Percentiles rank a stretch among this genome's conserved stretches.
These are phyloP conservation scores for Phalacrocorax brasilianus DNA, from an alignment of 2,113 vertebrate species.

Conservation along the genomic window DNA sequence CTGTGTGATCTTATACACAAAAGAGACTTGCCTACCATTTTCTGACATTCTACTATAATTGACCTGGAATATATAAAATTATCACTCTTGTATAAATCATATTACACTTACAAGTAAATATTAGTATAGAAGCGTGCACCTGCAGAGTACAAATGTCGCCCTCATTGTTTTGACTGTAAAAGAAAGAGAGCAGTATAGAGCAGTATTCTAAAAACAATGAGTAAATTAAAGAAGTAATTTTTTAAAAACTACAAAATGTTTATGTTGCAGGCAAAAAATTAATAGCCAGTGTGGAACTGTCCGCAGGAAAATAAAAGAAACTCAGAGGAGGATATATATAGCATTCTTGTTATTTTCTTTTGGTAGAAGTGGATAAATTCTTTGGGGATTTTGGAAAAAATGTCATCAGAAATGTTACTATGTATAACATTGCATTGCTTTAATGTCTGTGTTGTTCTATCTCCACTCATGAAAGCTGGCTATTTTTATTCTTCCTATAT, in stretches of 20 bases:
- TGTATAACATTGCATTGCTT: neutral
- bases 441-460: neutral
- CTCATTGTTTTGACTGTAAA: neutral
- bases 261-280: neutral
- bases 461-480: neutral
- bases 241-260: neutral
- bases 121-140: neutral
- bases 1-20: neutral
- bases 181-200: neutral
- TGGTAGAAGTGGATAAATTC: neutral
- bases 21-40: neutral
- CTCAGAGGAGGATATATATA: neutral
- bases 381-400: neutral
- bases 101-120: neutral
- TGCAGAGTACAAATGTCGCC: neutral
- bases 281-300: neutral
- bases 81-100: neutral
- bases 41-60: neutral
- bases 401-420: neutral
- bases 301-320: neutral
- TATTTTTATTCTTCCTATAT: neutral
- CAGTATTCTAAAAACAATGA: neutral
- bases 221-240: neutral
- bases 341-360: neutral
- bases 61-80: neutral